phyloP scores from a whole-genome alignment of 2,113 vertebrate species.

The Rhombomys opimus region DNA sequence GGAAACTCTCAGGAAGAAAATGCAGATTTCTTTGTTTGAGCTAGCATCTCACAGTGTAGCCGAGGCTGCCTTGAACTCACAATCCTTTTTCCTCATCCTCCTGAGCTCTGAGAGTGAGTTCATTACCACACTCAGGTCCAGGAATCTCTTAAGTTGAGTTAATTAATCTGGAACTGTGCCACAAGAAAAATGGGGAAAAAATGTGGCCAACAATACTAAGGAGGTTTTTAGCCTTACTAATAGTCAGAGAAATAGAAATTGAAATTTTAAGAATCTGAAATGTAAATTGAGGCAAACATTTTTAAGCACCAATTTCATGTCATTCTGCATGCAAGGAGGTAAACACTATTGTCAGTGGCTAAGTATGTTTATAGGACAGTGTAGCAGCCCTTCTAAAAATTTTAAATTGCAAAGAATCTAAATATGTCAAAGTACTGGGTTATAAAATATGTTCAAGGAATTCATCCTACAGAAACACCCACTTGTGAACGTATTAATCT shows the following conservation, averaged over 20 bases:
- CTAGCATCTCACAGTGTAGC: neutral
- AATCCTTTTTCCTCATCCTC: neutral
- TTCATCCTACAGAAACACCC: accelerated
- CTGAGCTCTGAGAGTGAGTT: neutral
- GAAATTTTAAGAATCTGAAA: neutral
- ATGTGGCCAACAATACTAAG: neutral
- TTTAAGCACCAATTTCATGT: neutral
- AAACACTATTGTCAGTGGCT: too few relatives aligned
- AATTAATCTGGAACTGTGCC: neutral
- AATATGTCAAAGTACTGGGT: neutral
- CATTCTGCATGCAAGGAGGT: neutral
- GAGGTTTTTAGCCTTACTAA: neutral
- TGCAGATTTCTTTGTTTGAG: neutral
- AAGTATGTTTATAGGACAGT: too few relatives aligned
- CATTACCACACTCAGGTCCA: neutral
- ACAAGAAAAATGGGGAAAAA: neutral
- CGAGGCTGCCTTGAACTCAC: neutral
- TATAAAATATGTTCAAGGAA: neutral
- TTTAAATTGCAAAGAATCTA: neutral
- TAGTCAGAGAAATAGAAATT: neutral
- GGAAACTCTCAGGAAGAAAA: neutral
- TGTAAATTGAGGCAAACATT: neutral
- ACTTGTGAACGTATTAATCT: neutral
- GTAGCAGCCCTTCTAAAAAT: neutral
- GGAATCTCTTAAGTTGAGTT: neutral